Evolutionary conservation across 2,113 vertebrate genomes (phyloP).

Genomic region (Rhinolophus sinicus): DNA sequence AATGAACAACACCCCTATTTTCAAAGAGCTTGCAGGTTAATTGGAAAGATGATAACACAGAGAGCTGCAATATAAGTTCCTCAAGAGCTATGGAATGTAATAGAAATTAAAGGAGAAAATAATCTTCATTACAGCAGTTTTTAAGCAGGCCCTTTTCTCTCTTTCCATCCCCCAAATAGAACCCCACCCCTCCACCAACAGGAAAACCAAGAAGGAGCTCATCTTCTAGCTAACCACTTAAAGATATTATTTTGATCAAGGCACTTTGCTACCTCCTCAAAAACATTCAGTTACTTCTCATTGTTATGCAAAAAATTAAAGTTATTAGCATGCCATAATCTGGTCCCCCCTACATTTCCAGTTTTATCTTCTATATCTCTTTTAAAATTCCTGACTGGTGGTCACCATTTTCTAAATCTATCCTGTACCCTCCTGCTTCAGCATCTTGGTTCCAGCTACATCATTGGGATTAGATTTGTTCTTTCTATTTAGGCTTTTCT

Average conservation of each 20-base stretch:
- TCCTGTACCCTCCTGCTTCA: neutral
- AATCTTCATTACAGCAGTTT: neutral
- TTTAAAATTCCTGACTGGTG: neutral
- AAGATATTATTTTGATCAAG: neutral
- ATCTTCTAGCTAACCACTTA: neutral
- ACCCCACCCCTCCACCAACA: neutral
- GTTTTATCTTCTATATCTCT: neutral
- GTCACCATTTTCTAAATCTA: neutral
- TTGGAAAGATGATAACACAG: neutral
- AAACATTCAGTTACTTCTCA: neutral
- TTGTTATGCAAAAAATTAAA: neutral
- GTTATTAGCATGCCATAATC: neutral
- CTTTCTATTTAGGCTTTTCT: neutral
- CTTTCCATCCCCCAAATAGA: neutral
- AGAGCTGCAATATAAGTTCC: neutral
- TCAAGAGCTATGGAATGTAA: constrained; percentile 28
- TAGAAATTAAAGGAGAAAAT: constrained; percentile 39
- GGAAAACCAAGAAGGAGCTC: neutral
- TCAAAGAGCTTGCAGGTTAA: neutral
- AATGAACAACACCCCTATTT: neutral
- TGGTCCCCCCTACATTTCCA: neutral
- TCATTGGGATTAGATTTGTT: neutral
- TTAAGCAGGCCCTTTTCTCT: neutral
- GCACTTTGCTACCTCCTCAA: neutral
- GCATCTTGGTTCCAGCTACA: neutral